A percentile compares a stretch with the other conserved stretches of the same genome.
phyloP scores from a whole-genome alignment of 2,113 vertebrate genomes.

The Prietella phreatophila region DNA sequence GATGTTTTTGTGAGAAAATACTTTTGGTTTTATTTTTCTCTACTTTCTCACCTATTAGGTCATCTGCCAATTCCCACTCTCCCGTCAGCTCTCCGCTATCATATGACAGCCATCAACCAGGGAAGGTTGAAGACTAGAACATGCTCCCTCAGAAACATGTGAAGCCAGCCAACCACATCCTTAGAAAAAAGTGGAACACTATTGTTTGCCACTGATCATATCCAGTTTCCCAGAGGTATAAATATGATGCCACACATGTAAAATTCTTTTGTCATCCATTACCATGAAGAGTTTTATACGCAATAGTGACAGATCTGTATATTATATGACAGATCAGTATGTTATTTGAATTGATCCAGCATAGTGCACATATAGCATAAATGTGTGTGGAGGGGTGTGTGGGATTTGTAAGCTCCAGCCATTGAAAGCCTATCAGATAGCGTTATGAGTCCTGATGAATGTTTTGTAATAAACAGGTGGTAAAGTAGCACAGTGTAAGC shows the following conservation, averaged over 20 bases:
- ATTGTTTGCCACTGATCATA: too few species aligned
- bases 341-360: not conserved
- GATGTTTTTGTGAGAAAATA: not conserved
- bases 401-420: not conserved
- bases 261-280: too few species aligned
- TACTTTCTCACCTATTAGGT: not conserved
- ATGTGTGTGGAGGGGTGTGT: not conserved
- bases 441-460: conserved; percentile 60
- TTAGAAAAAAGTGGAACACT: not conserved
- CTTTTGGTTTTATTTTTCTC: not conserved
- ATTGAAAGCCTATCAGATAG: conserved; percentile 13
- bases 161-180: not conserved
- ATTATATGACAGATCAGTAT: too few species aligned
- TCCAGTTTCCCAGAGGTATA: too few species aligned
- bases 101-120: not conserved
- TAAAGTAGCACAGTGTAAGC: not conserved
- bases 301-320: too few species aligned
- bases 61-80: not conserved
- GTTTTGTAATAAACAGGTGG: not conserved
- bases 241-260: too few species aligned
- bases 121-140: not conserved
- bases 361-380: conserved; percentile 1
- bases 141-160: not conserved
- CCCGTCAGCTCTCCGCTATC: not conserved
- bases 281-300: too few species aligned